These are phyloP conservation scores for Fabriciana adippe DNA, from an alignment of 2,888 invertebrate genomes.

Conservation along the genomic window DNA sequence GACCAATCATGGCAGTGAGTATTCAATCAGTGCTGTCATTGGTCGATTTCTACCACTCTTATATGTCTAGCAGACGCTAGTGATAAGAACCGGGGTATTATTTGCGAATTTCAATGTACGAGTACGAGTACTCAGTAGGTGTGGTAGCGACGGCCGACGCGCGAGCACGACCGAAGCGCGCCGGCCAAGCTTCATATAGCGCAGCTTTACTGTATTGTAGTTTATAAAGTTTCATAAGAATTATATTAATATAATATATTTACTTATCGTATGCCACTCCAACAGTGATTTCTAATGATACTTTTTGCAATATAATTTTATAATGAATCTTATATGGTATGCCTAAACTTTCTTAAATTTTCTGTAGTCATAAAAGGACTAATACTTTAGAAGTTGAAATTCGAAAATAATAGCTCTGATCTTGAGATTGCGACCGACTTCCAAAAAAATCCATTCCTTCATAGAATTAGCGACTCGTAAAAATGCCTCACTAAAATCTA, in stretches of 20 bases:
- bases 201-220: not conserved
- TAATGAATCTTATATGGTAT: conserved; percentile 11
- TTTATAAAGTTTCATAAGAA: conserved; percentile 3
- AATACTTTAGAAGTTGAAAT: conserved; percentile 46
- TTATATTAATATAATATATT: conserved; percentile 18
- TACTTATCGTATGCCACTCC: conserved; percentile 15
- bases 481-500: conserved; percentile 70
- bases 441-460: conserved; percentile 68
- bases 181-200: not conserved
- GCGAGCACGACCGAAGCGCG: no score
- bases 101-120: conserved; percentile 59
- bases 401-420: conserved; percentile 69
- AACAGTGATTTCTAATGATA: conserved; percentile 20
- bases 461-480: conserved; percentile 80
- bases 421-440: conserved; percentile 77
- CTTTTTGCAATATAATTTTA: conserved; percentile 17
- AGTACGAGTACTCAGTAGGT: not conserved
- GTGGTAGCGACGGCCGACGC: not conserved
- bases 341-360: not conserved
- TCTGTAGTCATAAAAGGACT: not conserved
- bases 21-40: conserved; percentile 76
- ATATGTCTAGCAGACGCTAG: conserved; percentile 79
- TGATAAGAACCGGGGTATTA: conserved; percentile 70
- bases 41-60: conserved; percentile 76
- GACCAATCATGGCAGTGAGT: conserved; percentile 81